A percentile compares a stretch with the other conserved stretches of the same genome.
Conservation (phyloP, 2,888 invertebrate genomes). For the Drosophila kambysellisi region DNA sequence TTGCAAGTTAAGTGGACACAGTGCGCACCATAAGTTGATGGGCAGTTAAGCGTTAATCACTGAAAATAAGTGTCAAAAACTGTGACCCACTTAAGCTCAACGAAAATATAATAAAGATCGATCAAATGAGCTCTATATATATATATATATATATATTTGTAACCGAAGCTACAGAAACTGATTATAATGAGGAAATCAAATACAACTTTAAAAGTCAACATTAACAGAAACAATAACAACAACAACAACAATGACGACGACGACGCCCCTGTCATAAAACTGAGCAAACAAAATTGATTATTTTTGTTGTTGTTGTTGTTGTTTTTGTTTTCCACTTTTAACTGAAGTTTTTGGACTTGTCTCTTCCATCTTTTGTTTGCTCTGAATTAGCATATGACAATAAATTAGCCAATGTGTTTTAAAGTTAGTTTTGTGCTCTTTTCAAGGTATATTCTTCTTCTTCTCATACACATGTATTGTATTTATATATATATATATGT, state of each 20-base stretch:
- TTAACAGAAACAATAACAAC: background rate
- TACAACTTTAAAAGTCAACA: conserved; percentile 50
- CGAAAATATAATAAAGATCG: conserved; percentile 12
- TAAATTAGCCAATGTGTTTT: conserved; percentile 61
- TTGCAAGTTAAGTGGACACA: conserved; percentile 26
- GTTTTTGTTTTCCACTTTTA: background rate
- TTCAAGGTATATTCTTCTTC: conserved; percentile 22
- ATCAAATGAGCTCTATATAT: conserved; percentile 19
- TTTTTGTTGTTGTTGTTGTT: background rate
- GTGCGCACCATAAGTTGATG: conserved; percentile 40
- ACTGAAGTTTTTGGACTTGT: conserved; percentile 9
- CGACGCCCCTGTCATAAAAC: conserved; percentile 60
- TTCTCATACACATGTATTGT: conserved; percentile 3
- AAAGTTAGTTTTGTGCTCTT: conserved; percentile 14
- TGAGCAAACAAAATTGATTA: conserved; percentile 50
- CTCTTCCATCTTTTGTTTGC: conserved; percentile 46
- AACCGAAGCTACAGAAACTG: conserved; percentile 28
- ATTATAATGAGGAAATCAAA: conserved; percentile 69
- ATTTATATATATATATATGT: background rate
- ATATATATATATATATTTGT: background rate
- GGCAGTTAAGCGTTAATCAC: conserved; percentile 33
- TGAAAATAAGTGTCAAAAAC: conserved; percentile 29
- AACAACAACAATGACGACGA: background rate
- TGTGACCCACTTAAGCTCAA: conserved; percentile 50
- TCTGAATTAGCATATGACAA: conserved; percentile 62